Base-by-base conservation (phyloP, 1,140 invertebrate species). In the Drosophila albomicans region DNA sequence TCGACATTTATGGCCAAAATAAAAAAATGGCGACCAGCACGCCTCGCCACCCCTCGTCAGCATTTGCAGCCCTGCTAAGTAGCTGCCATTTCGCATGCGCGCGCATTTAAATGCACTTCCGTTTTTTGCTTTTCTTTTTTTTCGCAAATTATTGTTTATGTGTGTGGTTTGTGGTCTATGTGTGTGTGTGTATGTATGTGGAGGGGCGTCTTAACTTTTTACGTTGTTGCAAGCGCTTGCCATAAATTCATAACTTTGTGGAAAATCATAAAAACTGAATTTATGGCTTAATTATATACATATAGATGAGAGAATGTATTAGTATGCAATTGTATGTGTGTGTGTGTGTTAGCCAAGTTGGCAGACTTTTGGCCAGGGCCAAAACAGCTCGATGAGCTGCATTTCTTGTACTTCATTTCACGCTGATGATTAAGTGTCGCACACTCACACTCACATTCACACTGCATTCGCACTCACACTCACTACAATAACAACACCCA, bases 231-330 rank as follows among this genome's bases (percentile, higher is more conserved):
- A 51, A 52, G 72, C 57, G 41, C 51, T 65, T 45, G 72, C 80
- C 72, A 87, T 90, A 90, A 90, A 90, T 91, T 87, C 79, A 86
- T 90, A 90, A 90, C 86, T 82, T 90, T 90, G 86, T 90, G 79
- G 68, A 90, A 89, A 90, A 90, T 90, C 87, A 86, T 90, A 90
- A 91, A 90, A 90, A 86, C 87, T 75, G 64, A 90, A 90, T 90
- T 90, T 90, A 90, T 90, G 82, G 69, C 87, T 90, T 90, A 90
- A 90, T 90, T 90, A 86, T 87, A 90, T 86, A 70, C 49, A 57
- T 57, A 70, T 38, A 51, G 28, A 59, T 69, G 32, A 64, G 61
- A 52, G 30, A 56, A 38, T 52, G 32, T 56, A 20, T 5, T 11
- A 6, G 11, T 11, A 51, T 51, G n/a, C 15, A 16, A 1, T n/a